phyloP scores from a whole-genome alignment of 1,140 invertebrate genomes.

The Drosophila elegans region DNA sequence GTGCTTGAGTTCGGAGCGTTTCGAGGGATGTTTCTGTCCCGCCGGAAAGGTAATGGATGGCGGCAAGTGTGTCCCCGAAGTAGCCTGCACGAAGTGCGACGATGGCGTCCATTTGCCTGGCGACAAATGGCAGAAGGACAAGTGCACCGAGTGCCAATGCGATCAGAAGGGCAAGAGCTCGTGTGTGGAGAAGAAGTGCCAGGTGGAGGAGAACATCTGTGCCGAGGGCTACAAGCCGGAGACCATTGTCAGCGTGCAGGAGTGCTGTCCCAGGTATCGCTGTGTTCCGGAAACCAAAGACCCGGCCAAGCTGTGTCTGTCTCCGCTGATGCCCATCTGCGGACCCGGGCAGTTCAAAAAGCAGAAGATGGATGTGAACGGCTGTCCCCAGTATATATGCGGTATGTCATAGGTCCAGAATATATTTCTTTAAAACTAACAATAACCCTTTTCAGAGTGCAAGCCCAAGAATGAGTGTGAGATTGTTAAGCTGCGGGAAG shows the following conservation, averaged over 20 bases:
- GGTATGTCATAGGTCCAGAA: constrained; percentile 87
- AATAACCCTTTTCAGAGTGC: constrained; percentile 88
- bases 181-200: constrained; percentile 88
- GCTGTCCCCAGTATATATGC: constrained; percentile 89
- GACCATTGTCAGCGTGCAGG: constrained; percentile 85
- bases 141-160: constrained; percentile 92
- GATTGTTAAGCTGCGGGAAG: constrained; percentile 82
- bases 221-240: constrained; percentile 86
- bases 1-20: constrained; percentile 85
- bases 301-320: constrained; percentile 86
- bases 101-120: constrained; percentile 85
- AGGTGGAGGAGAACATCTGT: constrained; percentile 87
- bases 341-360: constrained; percentile 89
- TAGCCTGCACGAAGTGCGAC: constrained; percentile 76
- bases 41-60: constrained; percentile 87
- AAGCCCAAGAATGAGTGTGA: constrained; percentile 89
- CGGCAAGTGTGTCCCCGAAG: constrained; percentile 83
- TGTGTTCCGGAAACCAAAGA: constrained; percentile 87
- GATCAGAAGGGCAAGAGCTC: constrained; percentile 84
- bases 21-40: constrained; percentile 94
- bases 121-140: constrained; percentile 87
- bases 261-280: constrained; percentile 89
- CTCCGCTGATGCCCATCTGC: constrained; percentile 88
- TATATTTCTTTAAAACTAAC: no score
- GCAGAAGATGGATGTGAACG: constrained; percentile 86